A percentile compares a stretch with the other conserved stretches of the same genome.
Conservation (phyloP, 2,113 vertebrate genomes). For the Rhagologus leucostigma region DNA sequence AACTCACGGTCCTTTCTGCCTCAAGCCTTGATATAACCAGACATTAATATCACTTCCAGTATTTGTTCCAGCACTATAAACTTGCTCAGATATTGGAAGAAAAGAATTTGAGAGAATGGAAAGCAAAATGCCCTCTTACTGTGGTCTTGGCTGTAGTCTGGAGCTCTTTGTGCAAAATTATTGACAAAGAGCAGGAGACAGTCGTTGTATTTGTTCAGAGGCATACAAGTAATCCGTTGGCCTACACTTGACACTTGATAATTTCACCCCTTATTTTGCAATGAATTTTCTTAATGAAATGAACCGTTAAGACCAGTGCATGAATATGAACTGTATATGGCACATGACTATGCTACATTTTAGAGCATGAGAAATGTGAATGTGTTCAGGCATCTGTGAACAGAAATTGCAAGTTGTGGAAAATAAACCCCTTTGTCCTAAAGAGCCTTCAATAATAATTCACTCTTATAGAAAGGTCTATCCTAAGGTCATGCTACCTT, state of each 20-base stretch:
- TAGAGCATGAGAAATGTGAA: background rate
- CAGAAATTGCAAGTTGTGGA: background rate
- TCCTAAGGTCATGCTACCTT: constrained; percentile 25
- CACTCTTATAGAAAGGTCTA: constrained; percentile 13
- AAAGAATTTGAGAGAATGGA: background rate
- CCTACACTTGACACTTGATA: background rate
- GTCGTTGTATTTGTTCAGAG: background rate
- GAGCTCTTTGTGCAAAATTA: background rate
- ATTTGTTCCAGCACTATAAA: background rate
- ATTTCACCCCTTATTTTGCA: background rate
- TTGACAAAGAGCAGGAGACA: background rate
- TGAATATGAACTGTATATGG: background rate
- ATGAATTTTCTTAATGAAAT: background rate
- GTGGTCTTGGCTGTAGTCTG: background rate
- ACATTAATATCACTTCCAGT: background rate
- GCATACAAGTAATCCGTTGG: background rate
- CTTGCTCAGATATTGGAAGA: background rate
- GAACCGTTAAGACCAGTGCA: background rate
- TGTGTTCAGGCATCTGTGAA: background rate
- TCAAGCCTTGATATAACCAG: background rate
- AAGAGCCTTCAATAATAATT: constrained; percentile 38
- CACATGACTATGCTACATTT: background rate
- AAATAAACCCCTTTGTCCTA: constrained; percentile 17
- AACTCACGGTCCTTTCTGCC: background rate
- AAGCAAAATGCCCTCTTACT: background rate